Base-by-base conservation (phyloP, 2,888 invertebrate species). In the Scelioninae gen. 1 region DNA sequence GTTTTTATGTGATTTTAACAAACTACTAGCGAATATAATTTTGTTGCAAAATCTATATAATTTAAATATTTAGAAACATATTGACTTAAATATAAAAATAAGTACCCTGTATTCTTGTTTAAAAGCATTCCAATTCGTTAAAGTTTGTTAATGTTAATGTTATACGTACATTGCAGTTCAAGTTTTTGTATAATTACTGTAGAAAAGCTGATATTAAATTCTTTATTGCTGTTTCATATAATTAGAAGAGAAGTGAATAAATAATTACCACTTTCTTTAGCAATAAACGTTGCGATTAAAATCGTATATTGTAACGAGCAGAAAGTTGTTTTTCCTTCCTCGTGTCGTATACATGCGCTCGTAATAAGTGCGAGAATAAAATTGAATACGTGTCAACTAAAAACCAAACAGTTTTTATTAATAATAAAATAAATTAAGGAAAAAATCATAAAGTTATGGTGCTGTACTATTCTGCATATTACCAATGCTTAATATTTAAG, bases 181-280 rank as follows among this genome's bases (percentile, higher is more conserved):
- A 63, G 40, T 49, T 75, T 62, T 60, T 53, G 56, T 45, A 47
- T 74, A 56, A 81, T 81, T 72, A 66, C 34, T 31, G 51, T 82
- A 29, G 76, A 76, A 76, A 72, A 71, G 82, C 60, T 69, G 76
- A 72, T 68, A 82, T 82, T 77, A 77, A 71, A 82, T 77, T 82
- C 65, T 77, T 72, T 60, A 77, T 77, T 56, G 55, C 72, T 23
- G 23, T 82, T 77, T 68, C 68, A 38, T 77, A 13, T 77, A 82
- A 82, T 77, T 77, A 77, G 62, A 53, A 55, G 56, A 45, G 65
- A 72, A 62, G 66, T 76, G 72, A 72, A 72, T 45, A 77, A 82
- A 82, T 82, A 77, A 82, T 82, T 82, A 82, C 71, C 55, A 68
- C 77, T 82, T 77, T 82, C 77, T 66, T 72, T 55, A 51, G 66